Conservation (phyloP, 1,140 invertebrate species). For the Cydia fagiglandana region DNA sequence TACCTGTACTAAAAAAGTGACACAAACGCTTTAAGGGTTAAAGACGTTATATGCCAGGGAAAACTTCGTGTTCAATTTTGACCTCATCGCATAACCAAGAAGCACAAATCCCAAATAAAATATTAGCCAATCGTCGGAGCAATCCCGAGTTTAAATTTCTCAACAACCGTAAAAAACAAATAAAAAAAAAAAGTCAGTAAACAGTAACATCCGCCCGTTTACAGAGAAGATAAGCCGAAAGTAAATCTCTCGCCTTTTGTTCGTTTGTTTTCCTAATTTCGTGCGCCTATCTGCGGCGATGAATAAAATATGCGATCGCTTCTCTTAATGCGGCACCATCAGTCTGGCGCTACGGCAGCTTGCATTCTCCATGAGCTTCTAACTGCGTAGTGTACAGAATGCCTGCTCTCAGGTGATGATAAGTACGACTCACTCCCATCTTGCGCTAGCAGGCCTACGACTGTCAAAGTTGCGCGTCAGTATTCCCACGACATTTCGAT, state of each 20-base stretch:
- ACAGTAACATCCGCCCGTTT: slow-evolving; percentile 30
- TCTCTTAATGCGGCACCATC: slow-evolving; percentile 13
- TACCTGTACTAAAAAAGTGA: too few species aligned
- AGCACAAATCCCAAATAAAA: slow-evolving; percentile 1
- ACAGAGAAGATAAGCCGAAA: slow-evolving; percentile 28
- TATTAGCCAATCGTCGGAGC: slow-evolving; percentile 22
- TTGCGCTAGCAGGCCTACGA: too few species aligned
- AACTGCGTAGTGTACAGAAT: neutral
- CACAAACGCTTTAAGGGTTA: too few species aligned
- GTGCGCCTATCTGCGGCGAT: slow-evolving; percentile 29
- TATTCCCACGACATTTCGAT: too few species aligned
- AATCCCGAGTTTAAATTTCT: slow-evolving; percentile 31
- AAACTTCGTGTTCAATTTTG: neutral
- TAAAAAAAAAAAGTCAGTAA: slow-evolving; percentile 29
- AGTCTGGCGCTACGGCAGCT: neutral
- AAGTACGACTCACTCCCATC: neutral
- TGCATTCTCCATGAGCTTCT: slow-evolving; percentile 20
- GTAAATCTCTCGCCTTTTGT: slow-evolving; percentile 31
- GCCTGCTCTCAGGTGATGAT: neutral
- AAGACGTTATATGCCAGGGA: neutral
- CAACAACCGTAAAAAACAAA: slow-evolving; percentile 31
- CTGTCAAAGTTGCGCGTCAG: too few species aligned
- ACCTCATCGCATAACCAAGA: neutral
- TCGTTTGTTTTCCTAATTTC: slow-evolving; percentile 30
- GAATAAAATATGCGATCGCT: slow-evolving; percentile 31